Evolutionary conservation across 64 coral and sea anemone species (phyloP).

Genomic region (Platygyra sinensis): DNA sequence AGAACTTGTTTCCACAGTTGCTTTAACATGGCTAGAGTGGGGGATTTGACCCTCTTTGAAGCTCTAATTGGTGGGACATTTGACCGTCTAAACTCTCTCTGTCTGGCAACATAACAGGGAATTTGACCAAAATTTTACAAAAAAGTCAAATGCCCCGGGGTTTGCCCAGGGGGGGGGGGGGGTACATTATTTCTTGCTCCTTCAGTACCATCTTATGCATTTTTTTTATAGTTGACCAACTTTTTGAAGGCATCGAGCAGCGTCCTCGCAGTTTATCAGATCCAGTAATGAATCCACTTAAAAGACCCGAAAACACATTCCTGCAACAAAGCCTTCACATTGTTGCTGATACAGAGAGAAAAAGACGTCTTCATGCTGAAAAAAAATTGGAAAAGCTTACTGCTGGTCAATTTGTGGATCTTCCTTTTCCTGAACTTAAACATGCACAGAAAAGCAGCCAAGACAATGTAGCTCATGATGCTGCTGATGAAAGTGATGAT

Average conservation of each 20-base stretch:
- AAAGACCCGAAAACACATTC: background rate
- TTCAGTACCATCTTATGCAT: no score
- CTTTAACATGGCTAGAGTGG: no score
- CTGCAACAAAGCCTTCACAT: constrained; percentile 2
- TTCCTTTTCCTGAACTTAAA: background rate
- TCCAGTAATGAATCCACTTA: no score
- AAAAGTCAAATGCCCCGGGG: no score
- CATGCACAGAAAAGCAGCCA: background rate
- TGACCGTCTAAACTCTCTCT: no score
- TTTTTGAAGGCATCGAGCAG: background rate
- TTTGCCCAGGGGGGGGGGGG: no score
- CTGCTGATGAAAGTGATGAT: background rate
- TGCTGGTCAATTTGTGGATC: background rate
- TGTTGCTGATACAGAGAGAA: constrained; percentile 5
- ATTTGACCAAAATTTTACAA: no score
- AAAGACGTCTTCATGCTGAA: background rate
- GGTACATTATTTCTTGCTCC: no score
- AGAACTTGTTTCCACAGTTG: no score
- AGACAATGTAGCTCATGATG: background rate
- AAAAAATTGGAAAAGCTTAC: background rate
- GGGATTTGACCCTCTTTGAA: no score
- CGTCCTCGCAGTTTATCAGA: constrained; percentile 12
- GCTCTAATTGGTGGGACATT: no score
- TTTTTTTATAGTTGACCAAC: background rate
- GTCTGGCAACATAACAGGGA: no score